These are phyloP conservation scores for Lepidochitona cinerea DNA, from an alignment of 2,888 invertebrate species.

Conservation along the genomic window DNA sequence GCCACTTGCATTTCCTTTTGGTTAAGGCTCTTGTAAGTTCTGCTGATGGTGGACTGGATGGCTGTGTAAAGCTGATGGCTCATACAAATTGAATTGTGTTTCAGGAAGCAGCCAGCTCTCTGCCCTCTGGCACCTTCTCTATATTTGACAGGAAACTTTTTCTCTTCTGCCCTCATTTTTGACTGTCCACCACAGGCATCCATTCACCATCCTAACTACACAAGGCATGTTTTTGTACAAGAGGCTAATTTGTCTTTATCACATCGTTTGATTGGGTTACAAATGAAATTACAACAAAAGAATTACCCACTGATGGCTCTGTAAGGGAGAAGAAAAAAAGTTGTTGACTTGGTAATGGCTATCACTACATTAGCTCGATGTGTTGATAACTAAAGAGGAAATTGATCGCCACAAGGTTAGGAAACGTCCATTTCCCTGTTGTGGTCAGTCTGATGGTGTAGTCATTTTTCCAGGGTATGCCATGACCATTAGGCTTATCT, in stretches of 20 bases:
- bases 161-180: too few species aligned
- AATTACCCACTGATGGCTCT: too few species aligned
- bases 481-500: background rate
- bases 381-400: background rate
- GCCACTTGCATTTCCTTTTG: background rate
- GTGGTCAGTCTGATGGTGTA: background rate
- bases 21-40: background rate
- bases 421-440: background rate
- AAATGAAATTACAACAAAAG: constrained; percentile 2
- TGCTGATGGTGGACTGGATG: background rate
- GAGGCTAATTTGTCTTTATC: background rate
- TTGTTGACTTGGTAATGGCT: background rate
- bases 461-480: background rate
- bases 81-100: background rate
- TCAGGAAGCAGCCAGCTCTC: background rate
- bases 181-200: background rate
- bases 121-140: background rate
- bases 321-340: too few species aligned
- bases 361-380: background rate
- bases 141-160: background rate
- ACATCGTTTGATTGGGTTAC: background rate
- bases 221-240: background rate
- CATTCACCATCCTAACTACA: background rate
- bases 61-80: background rate
- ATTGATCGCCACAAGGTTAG: background rate